Evolutionary conservation across 2,888 invertebrate species (phyloP), one percentile per base, ranked within the genome.

Genomic region (Lamellibrachia satsuma): DNA sequence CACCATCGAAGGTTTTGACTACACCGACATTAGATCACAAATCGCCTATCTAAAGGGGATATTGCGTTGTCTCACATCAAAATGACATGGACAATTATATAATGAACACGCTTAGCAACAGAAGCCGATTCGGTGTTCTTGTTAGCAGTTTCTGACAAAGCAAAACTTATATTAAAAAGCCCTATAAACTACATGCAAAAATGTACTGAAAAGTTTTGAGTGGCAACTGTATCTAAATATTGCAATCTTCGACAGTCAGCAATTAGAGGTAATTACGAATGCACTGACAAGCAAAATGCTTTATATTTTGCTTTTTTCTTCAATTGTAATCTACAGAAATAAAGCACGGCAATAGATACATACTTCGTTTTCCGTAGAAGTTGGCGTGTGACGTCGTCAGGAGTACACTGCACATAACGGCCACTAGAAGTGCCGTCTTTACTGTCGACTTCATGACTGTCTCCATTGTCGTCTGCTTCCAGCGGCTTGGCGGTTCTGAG

Each of bases 341-440:
- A 75, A n/a, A 22, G n/a, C 22, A 22, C 75, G 11, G 22, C 11
- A 15, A 22, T 22, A n/a, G 6, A 6, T 75, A 75, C 75, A n/a
- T 75, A 75, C 75, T 75, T 75, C 75, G 75, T 75, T 75, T 75
- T 22, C 75, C 75, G 75, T 75, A 75, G 75, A 75, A 75, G 75
- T 75, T 75, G 75, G 22, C 75, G 22, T 75, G 75, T 75, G 75
- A 75, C 22, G 75, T 75, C 22, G 75, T 22, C 75, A 75, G 22
- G 22, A 75, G 75, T 22, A 75, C 75, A n/a, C 75, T 75, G 75
- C 75, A 75, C 22, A 75, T n/a, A 22, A 75, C 22, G 75, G n/a
- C 75, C 75, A 75, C 2, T 6, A 75, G 75, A 11, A 75, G 75
- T 3, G 75, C n/a, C 75, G 75, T 75, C 75, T 75, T 75, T 15